Conservation (phyloP, 1,140 invertebrate species). For the Octopus sinensis region DNA sequence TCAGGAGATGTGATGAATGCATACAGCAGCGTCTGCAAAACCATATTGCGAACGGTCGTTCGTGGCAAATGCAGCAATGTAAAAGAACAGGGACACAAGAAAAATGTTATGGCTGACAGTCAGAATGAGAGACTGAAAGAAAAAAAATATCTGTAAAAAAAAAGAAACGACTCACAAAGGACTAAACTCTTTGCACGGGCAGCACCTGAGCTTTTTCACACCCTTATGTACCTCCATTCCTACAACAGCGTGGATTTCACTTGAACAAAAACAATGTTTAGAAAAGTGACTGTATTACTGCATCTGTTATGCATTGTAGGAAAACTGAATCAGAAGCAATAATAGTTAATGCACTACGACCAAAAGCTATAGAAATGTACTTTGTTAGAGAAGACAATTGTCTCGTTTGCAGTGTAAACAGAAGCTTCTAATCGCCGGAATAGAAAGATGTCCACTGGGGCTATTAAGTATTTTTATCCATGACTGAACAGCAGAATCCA, state of each 20-base stretch:
- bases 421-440: not conserved
- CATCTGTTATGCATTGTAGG: not conserved
- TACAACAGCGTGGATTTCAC: not conserved
- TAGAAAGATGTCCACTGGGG: not conserved
- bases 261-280: not conserved
- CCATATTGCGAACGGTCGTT: not conserved
- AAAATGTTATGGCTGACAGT: not conserved
- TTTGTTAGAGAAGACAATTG: slow-evolving; percentile 1
- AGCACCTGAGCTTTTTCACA: too few species aligned
- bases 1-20: not conserved
- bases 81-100: not conserved
- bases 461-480: slow-evolving; percentile 3
- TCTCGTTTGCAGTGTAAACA: slow-evolving; percentile 1
- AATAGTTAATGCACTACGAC: not conserved
- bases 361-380: not conserved
- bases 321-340: not conserved
- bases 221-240: not conserved
- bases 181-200: too few species aligned
- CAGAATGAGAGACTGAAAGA: not conserved
- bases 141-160: not conserved
- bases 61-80: not conserved
- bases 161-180: too few species aligned
- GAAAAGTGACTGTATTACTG: not conserved
- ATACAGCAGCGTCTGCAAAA: not conserved
- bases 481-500: not conserved